Evolutionary conservation across 2,113 vertebrate genomes (phyloP), one percentile per base, ranked within the genome.

Genomic region (Pipa parva): DNA sequence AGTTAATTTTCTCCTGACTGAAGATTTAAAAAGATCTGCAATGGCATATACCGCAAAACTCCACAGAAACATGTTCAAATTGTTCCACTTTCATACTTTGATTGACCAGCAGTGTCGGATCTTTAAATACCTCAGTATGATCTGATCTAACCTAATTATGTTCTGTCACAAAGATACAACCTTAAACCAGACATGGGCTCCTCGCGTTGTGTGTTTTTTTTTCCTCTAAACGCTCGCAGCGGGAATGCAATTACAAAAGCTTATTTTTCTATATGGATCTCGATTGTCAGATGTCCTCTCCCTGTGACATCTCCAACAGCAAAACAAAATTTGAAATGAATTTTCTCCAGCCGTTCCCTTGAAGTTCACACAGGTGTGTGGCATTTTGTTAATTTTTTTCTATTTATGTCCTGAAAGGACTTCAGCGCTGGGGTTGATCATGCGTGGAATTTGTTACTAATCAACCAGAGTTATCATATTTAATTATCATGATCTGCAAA

Each of bases 401-500:
- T 5, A 31, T 6, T 36, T 4, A 9, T 52, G 48, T 51, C 45
- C 31, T 51, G 18, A 25, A 18, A 28, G 21, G 55, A 58, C 39
- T 33, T 33, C 7, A 2, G 1, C 24, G 26, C 62, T 24, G 26
- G 54, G 37, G 10, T 4, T 10, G n/a, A 13, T 11, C 3, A 6
- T 42, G 39, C 13, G 17, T 6, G 12, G 39, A n/a, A 15, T 42
- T 50, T 28, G 46, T 10, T 21, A 29, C 46, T 29, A 39, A 24
- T 52, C 57, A 51, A 3, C 4, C 33, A 1, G 45, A 17, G 29
- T 60, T 69, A 60, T 69, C 15, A 37, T 39, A 7, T 60, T 73
- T 75, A 80, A 76, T 78, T 63, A 74, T 84, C 79, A 80, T 72
- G n/a, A n/a, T 17, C 1, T 27, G 31, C 61, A 10, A 37, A 21